A percentile compares a stretch with the other conserved stretches of the same genome.
These are phyloP conservation scores for Uropsilus gracilis DNA, from an alignment of 2,113 vertebrate species.

Conservation along the genomic window DNA sequence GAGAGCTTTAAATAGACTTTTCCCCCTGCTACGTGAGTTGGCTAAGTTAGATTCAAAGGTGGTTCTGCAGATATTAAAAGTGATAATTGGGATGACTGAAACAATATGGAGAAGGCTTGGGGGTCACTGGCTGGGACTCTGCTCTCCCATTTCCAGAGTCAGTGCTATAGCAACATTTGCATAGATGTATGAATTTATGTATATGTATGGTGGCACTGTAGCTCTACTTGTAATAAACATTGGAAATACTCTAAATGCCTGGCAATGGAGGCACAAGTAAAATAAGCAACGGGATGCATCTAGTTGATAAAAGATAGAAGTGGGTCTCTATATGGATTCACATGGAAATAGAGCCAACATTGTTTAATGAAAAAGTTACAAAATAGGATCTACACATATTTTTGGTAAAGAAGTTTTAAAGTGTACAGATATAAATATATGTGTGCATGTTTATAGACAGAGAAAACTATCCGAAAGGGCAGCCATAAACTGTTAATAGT, in stretches of 20 bases:
- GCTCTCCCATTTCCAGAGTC: background rate
- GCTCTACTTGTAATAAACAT: background rate
- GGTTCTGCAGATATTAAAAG: background rate
- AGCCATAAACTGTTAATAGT: background rate
- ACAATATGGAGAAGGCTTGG: background rate
- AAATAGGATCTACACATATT: background rate
- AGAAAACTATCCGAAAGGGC: background rate
- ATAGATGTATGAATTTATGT: background rate
- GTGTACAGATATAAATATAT: background rate
- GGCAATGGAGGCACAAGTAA: background rate
- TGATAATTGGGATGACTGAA: background rate
- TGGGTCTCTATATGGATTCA: background rate
- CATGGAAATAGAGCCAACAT: background rate
- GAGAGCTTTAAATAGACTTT: background rate
- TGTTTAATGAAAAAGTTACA: background rate
- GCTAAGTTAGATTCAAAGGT: conserved; percentile 1
- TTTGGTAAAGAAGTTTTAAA: conserved; percentile 20
- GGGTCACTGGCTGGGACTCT: background rate
- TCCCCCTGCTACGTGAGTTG: background rate
- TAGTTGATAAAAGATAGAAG: background rate
- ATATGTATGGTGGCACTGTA: background rate
- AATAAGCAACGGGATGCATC: background rate
- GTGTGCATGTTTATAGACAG: background rate
- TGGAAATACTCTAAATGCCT: background rate
- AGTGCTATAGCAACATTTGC: background rate